Evolutionary conservation across 2,888 invertebrate species (phyloP), one percentile per base, ranked within the genome.

Genomic region (Drosophila anceps): DNA sequence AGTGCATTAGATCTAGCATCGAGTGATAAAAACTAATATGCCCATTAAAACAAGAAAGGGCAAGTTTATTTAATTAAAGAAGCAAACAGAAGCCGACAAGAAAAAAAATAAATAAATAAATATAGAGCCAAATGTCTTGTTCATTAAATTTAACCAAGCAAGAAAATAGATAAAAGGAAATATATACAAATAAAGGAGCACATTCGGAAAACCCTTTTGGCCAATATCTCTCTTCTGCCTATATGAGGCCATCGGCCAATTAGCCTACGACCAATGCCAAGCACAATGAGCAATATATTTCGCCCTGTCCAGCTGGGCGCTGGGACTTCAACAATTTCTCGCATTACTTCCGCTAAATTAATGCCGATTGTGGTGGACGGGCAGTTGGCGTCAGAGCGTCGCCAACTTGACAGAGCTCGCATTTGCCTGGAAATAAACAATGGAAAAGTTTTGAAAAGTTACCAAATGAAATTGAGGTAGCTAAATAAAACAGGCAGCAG

Each of bases 301-400:
- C 18, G 31, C 4, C 15, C 27, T 35, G 20, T 48, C 53, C 54
- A 39, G 50, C 39, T 50, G 44, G 54, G 29, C 39, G 37, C 54
- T 24, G 55, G 54, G 41, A 59, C 63, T 77, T 79, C 77, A 78
- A 85, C 86, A 86, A 92, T 91, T 91, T 89, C 81, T 90, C 88
- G 88, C 88, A 84, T 92, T 92, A 92, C 88, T 92, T 92, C 90
- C 91, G 88, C 88, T 90, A 91, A 92, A 92, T 92, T 92, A 87
- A 91, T 90, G 87, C 85, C 82, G 89, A 88, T 86, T 91, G 88
- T 88, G 88, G 88, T 79, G 82, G 78, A 81, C 78, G 71, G 67
- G 31, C 73, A 53, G 57, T 69, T 62, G 82, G 70, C 84, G 82
- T 69, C 81, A 41, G 66, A 70, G 76, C 77, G 89, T 83, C 87